Percentiles rank a stretch among this genome's conserved stretches.
These are phyloP conservation scores for Channa argus DNA, from an alignment of 2,113 vertebrate genomes.

Conservation along the genomic window DNA sequence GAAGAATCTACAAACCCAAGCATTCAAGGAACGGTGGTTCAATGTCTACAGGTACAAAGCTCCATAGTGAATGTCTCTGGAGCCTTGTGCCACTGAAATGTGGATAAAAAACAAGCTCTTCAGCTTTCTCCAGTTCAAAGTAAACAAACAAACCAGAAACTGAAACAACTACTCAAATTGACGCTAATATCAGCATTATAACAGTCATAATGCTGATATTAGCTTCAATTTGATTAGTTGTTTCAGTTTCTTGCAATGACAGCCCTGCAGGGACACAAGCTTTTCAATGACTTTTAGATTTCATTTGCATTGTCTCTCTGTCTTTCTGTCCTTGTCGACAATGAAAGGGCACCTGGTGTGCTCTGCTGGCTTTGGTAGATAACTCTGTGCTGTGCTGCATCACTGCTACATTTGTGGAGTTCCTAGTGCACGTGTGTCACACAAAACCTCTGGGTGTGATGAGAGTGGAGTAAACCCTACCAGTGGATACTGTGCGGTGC, in stretches of 20 bases:
- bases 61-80: not conserved
- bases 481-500: conserved; percentile 57
- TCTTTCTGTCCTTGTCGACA: conserved; percentile 64
- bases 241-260: conserved; percentile 43
- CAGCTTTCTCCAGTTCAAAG: conserved; percentile 5
- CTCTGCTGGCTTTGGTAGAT: conserved; percentile 67
- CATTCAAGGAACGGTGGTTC: not conserved
- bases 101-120: not conserved
- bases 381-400: conserved; percentile 42
- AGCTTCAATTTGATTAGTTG: too few species aligned
- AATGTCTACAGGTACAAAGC: not conserved
- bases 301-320: conserved; percentile 78
- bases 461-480: conserved; percentile 34
- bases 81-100: too few species aligned
- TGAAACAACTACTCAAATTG: conserved; percentile 53
- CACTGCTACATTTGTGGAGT: conserved; percentile 27
- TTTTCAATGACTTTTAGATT: conserved; percentile 82
- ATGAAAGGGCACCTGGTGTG: conserved; percentile 81
- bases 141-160: conserved; percentile 22
- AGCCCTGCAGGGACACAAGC: conserved; percentile 78
- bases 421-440: conserved; percentile 45
- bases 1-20: not conserved
- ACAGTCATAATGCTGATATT: too few species aligned
- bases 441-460: conserved; percentile 43
- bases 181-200: conserved; percentile 50